Base-by-base conservation (phyloP, 2,797 vertebrate species). In the Etheostoma perlongum region DNA sequence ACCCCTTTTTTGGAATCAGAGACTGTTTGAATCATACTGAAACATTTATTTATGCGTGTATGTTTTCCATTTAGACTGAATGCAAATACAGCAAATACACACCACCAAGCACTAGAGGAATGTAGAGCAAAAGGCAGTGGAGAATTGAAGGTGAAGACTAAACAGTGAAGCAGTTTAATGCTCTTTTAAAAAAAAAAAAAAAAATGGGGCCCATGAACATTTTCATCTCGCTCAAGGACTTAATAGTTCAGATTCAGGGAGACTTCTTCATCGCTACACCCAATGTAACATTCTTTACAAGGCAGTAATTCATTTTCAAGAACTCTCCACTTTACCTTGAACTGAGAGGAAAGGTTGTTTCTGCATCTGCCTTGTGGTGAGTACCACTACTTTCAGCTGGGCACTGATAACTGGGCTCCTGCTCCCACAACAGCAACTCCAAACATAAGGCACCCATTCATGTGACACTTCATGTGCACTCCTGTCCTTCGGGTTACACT, bases 1-100 rank as follows among this genome's bases (percentile, higher is more conserved):
- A 42, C 60, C 81, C 72, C 10, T 71, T 5, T 47, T 64, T 67
- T 63, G 67, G 21, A 88, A 72, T 77, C 75, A 85, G 75, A 90
- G 70, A 90, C 87, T 11, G 46, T 87, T 87, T 90, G 74, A 91
- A 88, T 91, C 85, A 86, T 91, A 93, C 87, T 82, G 88, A 94
- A 85, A 97, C 96, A 96, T 97, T 97, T 98, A 95, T 95, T 96
- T 89, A 93, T 93, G 93, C 89, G 89, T 92, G 88, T 92, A 94
- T 93, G 90, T 94, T 92, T 97, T 97, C 96, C 96, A 97, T 97
- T 96, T 95, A 96, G 95, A 96, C 95, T 95, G 94, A 97, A 95
- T 97, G 96, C 96, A 97, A 96, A 95, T 97, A 97, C 97, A 97
- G 95, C 96, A 97, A 97, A 96, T 95, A 96, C 96, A 97, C 96